phyloP scores from a whole-genome alignment of 2,888 invertebrate genomes.

The Harpagoxenus sublaevis region DNA sequence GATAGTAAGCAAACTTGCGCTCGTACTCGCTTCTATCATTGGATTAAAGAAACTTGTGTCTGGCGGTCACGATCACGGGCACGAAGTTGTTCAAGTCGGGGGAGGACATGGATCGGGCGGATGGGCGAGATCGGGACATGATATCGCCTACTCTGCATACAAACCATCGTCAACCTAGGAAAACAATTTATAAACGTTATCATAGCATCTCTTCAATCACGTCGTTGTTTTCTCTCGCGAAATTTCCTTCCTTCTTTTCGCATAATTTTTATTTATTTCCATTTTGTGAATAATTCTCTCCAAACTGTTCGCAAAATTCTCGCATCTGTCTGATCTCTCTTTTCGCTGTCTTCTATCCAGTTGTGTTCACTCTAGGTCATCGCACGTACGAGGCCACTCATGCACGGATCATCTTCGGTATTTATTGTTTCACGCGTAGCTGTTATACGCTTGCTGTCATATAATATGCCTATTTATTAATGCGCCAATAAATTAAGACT shows the following conservation, averaged over 20 bases:
- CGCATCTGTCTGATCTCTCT: slow-evolving; percentile 19
- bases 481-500: slow-evolving; percentile 81
- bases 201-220: slow-evolving; percentile 58
- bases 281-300: slow-evolving; percentile 13
- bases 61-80: slow-evolving; percentile 88
- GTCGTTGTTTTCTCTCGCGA: not conserved
- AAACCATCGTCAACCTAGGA: slow-evolving; percentile 84
- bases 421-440: slow-evolving; percentile 74
- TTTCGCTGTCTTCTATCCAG: slow-evolving; percentile 30
- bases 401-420: slow-evolving; percentile 70
- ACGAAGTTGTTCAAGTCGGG: slow-evolving; percentile 90
- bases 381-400: slow-evolving; percentile 18
- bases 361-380: slow-evolving; percentile 26
- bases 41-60: slow-evolving; percentile 94
- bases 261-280: slow-evolving; percentile 25
- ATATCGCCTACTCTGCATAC: slow-evolving; percentile 90
- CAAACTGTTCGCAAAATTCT: not conserved
- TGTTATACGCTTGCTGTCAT: slow-evolving; percentile 47
- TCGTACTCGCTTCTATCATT: slow-evolving; percentile 94
- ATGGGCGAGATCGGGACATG: slow-evolving; percentile 91
- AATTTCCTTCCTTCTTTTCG: slow-evolving; percentile 41
- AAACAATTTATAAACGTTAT: slow-evolving; percentile 35
- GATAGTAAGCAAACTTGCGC: slow-evolving; percentile 93
- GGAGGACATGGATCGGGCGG: slow-evolving; percentile 90
- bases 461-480: slow-evolving; percentile 78